These are phyloP conservation scores for Benthosema pterotum DNA, from an alignment of 2,797 vertebrate genomes.

Conservation along the genomic window DNA sequence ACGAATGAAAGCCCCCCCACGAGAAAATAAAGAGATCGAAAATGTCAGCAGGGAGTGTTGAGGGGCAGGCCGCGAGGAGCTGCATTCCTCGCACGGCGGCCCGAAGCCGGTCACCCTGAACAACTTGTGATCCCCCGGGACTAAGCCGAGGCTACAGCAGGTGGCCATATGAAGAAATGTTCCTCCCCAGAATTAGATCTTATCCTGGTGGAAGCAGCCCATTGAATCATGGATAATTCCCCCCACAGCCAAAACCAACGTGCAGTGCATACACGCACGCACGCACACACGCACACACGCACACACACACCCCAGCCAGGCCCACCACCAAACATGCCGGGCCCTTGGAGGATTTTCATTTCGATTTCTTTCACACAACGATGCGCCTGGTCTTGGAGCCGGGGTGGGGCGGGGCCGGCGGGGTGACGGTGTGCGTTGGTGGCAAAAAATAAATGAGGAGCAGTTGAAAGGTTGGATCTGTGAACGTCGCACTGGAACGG, in stretches of 20 bases:
- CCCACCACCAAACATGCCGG: constrained; percentile 85
- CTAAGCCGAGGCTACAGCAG: constrained; percentile 89
- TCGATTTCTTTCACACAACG: constrained; percentile 96
- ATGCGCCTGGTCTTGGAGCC: constrained; percentile 92
- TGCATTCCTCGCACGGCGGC: constrained; percentile 89
- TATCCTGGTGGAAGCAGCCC: constrained; percentile 89
- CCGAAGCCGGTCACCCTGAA: constrained; percentile 93
- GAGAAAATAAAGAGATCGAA: constrained; percentile 96
- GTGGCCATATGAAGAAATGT: constrained; percentile 94
- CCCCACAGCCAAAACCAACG: constrained; percentile 56
- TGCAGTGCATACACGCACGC: no score
- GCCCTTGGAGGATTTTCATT: constrained; percentile 95
- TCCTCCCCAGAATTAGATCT: constrained; percentile 94
- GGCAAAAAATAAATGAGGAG: constrained; percentile 92
- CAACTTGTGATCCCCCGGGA: constrained; percentile 92
- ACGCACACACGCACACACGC: no score
- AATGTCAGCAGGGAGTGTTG: constrained; percentile 87
- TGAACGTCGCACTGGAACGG: constrained; percentile 30
- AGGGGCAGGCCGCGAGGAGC: constrained; percentile 50
- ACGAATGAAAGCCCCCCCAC: constrained; percentile 80
- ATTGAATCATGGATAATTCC: constrained; percentile 93
- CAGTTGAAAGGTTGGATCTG: constrained; percentile 95
- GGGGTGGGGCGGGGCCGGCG: constrained; percentile 85
- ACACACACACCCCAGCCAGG: no score
- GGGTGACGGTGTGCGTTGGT: constrained; percentile 83